Conservation (phyloP, 2,797 vertebrate genomes). For the Sarcophilus harrisii region DNA sequence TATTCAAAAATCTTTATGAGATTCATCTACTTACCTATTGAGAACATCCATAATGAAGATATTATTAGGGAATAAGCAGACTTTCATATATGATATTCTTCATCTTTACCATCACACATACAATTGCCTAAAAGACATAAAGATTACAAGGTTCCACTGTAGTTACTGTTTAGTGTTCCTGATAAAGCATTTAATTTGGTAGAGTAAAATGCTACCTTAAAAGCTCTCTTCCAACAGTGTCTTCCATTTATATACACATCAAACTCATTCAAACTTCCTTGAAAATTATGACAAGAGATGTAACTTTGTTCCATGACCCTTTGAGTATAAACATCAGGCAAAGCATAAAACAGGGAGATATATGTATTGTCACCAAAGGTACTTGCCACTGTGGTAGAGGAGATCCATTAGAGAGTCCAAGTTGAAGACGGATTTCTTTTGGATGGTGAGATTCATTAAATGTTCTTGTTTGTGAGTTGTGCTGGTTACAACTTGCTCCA, state of each 20-base stretch:
- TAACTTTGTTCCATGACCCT: background rate
- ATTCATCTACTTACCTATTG: background rate
- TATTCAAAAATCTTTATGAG: background rate
- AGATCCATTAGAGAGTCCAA: background rate
- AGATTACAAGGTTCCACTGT: background rate
- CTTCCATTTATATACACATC: background rate
- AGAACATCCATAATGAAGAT: background rate
- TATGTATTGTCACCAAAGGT: background rate
- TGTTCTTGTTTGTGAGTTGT: background rate
- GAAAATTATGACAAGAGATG: background rate
- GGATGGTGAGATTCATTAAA: background rate
- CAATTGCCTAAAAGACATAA: background rate
- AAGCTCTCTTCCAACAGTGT: background rate
- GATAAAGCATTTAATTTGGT: background rate
- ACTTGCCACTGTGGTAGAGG: background rate
- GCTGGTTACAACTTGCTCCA: background rate
- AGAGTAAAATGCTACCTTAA: background rate
- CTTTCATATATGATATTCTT: background rate
- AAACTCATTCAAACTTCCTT: background rate
- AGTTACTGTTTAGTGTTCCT: background rate
- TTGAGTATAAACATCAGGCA: background rate
- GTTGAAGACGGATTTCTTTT: background rate
- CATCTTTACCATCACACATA: background rate
- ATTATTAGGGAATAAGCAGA: background rate
- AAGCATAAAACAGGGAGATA: background rate